These are phyloP conservation scores for Papilio gigon DNA, from an alignment of 2,888 invertebrate species.

Conservation along the genomic window DNA sequence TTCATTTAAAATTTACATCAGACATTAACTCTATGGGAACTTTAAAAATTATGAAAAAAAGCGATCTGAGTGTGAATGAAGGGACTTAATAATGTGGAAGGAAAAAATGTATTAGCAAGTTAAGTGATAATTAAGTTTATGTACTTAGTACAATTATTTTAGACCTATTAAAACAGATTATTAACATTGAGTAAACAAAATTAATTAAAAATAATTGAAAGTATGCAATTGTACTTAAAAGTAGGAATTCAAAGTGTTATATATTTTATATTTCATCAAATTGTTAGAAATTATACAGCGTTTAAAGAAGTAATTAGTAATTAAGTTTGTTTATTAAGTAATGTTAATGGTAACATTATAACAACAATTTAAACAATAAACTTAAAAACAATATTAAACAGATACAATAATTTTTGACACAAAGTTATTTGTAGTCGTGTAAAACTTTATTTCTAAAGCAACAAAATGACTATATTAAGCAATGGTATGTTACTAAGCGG, in stretches of 20 bases:
- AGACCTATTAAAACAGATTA: background rate
- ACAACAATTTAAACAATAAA: background rate
- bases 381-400: constrained; percentile 1
- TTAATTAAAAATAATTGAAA: background rate
- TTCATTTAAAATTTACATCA: no score
- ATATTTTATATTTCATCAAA: background rate
- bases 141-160: background rate
- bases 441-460: constrained; percentile 2
- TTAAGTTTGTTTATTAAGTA: background rate
- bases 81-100: background rate
- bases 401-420: background rate
- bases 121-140: background rate
- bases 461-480: constrained; percentile 54
- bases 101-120: background rate
- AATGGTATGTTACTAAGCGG: constrained; percentile 58
- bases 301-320: background rate
- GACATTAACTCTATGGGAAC: background rate
- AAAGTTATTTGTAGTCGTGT: background rate
- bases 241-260: background rate
- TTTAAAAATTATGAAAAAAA: background rate
- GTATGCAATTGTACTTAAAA: background rate
- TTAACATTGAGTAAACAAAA: background rate
- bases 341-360: background rate
- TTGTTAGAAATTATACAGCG: background rate
- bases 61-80: background rate